phyloP scores from a whole-genome alignment of 53 echinoderm and acorn worm genomes.

The Actinopyga echinites region DNA sequence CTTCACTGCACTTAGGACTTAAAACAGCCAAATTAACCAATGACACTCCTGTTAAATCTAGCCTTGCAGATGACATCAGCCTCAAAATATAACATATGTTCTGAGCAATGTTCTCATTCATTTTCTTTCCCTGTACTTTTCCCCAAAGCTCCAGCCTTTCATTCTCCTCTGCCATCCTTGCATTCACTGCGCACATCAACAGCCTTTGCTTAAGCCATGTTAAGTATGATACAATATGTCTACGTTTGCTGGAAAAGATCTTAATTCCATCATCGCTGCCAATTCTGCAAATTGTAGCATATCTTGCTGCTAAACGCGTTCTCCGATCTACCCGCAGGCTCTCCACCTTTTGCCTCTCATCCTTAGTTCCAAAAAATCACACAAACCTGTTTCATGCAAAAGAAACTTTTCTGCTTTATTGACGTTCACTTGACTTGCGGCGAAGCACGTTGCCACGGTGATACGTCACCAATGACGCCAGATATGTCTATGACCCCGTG shows the following conservation, averaged over 20 bases:
- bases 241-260: conserved; percentile 16
- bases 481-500: conserved; percentile 37
- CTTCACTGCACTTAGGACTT: too few species aligned
- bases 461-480: conserved; percentile 51
- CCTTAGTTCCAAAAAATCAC: conserved; percentile 22
- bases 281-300: conserved; percentile 36
- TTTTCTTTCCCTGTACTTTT: conserved; percentile 1
- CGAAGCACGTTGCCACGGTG: conserved; percentile 46
- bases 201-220: conserved; percentile 21
- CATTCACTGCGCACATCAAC: background rate
- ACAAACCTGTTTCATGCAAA: conserved; percentile 37
- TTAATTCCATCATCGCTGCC: conserved; percentile 29
- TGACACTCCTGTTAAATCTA: too few species aligned
- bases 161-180: background rate
- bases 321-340: conserved; percentile 10
- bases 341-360: conserved; percentile 34
- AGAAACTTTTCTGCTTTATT: conserved; percentile 45
- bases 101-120: background rate
- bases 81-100: too few species aligned
- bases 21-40: too few species aligned
- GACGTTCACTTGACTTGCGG: conserved; percentile 50
- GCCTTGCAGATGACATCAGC: too few species aligned
- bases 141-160: conserved; percentile 1
- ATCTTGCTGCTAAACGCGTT: conserved; percentile 30
- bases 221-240: conserved; percentile 39